Evolutionary conservation across 2,888 invertebrate species (phyloP).

Genomic region (Timandra comae): DNA sequence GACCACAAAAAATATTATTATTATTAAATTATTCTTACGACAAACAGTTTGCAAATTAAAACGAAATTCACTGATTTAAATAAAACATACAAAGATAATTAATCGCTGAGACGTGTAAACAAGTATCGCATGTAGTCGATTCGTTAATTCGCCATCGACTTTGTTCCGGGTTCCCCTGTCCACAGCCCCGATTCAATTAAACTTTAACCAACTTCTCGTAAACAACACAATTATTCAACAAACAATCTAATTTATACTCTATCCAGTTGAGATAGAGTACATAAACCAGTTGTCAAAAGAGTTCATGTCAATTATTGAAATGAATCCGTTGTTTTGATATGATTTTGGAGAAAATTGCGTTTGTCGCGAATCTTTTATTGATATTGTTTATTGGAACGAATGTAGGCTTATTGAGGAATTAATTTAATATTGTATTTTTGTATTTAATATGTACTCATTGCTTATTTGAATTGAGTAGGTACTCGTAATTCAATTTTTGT

Average conservation of each 20-base stretch:
- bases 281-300: constrained; percentile 3
- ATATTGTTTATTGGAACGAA: constrained; percentile 1
- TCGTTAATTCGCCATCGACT: constrained; percentile 58
- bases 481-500: too few relatives aligned
- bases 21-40: too few relatives aligned
- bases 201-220: constrained; percentile 70
- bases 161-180: constrained; percentile 23
- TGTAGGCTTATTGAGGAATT: constrained; percentile 1
- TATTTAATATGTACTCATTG: too few relatives aligned
- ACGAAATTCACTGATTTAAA: constrained; percentile 12
- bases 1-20: too few relatives aligned
- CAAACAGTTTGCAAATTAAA: too few relatives aligned
- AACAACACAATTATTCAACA: constrained; percentile 62
- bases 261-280: constrained; percentile 15
- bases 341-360: constrained; percentile 28
- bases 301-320: constrained; percentile 47
- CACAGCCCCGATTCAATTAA: constrained; percentile 65
- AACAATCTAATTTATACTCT: constrained; percentile 38
- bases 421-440: too few relatives aligned
- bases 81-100: constrained; percentile 26
- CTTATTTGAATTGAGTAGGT: too few relatives aligned
- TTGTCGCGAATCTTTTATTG: constrained; percentile 13
- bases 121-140: constrained; percentile 40
- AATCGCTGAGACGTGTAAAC: constrained; percentile 47
- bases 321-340: constrained; percentile 49